These are phyloP conservation scores for Colossoma macropomum DNA, from an alignment of 2,113 vertebrate species.

Conservation along the genomic window DNA sequence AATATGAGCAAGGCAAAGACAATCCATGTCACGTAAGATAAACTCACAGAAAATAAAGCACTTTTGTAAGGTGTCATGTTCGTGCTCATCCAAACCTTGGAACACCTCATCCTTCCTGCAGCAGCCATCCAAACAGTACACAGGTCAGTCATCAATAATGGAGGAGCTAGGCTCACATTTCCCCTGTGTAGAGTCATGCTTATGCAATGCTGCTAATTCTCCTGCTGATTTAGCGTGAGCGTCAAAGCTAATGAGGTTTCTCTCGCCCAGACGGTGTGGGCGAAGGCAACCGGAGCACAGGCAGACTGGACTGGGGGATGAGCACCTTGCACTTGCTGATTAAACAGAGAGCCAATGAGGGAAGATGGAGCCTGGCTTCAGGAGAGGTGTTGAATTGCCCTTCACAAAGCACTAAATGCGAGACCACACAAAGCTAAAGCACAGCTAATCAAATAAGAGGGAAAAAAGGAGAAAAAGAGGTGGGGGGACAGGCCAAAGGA, in stretches of 20 bases:
- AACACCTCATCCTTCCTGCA: conserved; percentile 28
- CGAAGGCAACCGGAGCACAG: conserved; percentile 24
- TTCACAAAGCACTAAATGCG: conserved; percentile 44
- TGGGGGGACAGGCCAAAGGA: conserved; percentile 39
- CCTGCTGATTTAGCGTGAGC: conserved; percentile 53
- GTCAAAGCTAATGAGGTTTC: conserved; percentile 60
- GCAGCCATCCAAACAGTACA: conserved; percentile 28
- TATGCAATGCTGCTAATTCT: conserved; percentile 54
- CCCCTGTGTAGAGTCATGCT: conserved; percentile 52
- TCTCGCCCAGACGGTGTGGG: conserved; percentile 46
- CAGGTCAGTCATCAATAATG: conserved; percentile 57
- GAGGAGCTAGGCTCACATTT: conserved; percentile 57
- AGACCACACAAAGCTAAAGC: conserved; percentile 43
- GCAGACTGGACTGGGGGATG: conserved; percentile 31
- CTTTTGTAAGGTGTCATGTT: conserved; percentile 25
- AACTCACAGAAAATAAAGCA: neutral
- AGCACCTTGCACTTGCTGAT: conserved; percentile 39
- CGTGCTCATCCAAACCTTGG: conserved; percentile 29
- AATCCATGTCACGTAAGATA: neutral
- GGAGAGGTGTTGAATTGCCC: conserved; percentile 48
- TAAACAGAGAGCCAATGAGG: conserved; percentile 46
- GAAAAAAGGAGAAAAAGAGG: conserved; percentile 46
- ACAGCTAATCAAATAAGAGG: conserved; percentile 56
- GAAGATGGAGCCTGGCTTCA: conserved; percentile 18
- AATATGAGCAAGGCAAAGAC: neutral